A percentile compares a stretch with the other conserved stretches of the same genome.
These are phyloP conservation scores for Hydrotaea cyrtoneurina DNA, from an alignment of 2,888 invertebrate species.

Conservation along the genomic window DNA sequence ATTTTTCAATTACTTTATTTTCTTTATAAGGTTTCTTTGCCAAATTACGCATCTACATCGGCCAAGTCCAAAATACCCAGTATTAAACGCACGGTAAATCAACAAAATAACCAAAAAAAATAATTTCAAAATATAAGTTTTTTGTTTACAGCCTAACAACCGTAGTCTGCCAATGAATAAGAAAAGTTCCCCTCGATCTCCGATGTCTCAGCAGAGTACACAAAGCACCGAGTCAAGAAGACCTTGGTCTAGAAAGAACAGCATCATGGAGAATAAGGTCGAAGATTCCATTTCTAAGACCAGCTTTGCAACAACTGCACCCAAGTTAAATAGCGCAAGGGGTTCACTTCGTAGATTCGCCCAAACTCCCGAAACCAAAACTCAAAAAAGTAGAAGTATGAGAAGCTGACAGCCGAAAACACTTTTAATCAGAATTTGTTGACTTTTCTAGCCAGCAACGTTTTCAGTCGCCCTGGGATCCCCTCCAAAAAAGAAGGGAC, in stretches of 20 bases:
- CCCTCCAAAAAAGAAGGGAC: neutral
- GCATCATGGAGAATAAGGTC: neutral
- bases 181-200: neutral
- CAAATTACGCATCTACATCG: neutral
- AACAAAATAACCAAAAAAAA: neutral
- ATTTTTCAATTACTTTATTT: neutral
- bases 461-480: constrained; percentile 52
- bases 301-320: neutral
- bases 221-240: neutral
- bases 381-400: neutral
- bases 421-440: neutral
- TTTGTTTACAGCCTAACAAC: constrained; percentile 3
- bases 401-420: neutral
- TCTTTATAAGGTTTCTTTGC: neutral
- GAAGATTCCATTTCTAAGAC: neutral
- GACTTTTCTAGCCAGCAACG: constrained; percentile 53
- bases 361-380: neutral
- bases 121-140: neutral
- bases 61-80: constrained; percentile 52
- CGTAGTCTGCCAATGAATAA: neutral
- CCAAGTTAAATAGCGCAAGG: neutral
- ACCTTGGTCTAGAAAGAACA: neutral
- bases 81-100: constrained; percentile 60
- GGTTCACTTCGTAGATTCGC: neutral
- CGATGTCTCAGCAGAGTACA: neutral